Conservation (phyloP, 2,113 vertebrate species). For the Eublepharis macularius region DNA sequence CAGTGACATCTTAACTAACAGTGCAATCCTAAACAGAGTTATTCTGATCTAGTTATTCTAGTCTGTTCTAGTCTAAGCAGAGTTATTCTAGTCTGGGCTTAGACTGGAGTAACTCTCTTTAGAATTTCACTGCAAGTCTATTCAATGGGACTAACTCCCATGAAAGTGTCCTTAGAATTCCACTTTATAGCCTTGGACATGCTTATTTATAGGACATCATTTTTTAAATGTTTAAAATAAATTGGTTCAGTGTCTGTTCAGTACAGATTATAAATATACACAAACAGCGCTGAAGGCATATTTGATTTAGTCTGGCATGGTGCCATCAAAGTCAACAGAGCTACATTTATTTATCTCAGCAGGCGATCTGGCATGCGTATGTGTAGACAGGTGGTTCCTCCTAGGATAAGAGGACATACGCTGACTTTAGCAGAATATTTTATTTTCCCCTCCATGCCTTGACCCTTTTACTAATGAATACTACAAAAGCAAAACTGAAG, state of each 20-base stretch:
- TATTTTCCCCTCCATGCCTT: background rate
- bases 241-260: conserved; percentile 2
- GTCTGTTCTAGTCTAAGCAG: too few relatives aligned
- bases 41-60: too few relatives aligned
- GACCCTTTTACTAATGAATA: background rate
- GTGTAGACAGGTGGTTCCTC: conserved; percentile 8
- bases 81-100: too few relatives aligned
- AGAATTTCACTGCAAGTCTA: too few relatives aligned
- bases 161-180: too few relatives aligned
- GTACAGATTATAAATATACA: background rate
- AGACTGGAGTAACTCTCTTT: too few relatives aligned
- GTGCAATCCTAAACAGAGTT: too few relatives aligned
- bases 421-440: background rate
- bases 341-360: conserved; percentile 35
- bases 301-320: background rate
- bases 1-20: too few relatives aligned
- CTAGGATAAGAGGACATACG: background rate
- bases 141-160: too few relatives aligned
- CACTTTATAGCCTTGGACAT: background rate
- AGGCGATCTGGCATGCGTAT: conserved; percentile 25
- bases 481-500: background rate
- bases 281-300: background rate
- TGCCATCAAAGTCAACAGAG: conserved; percentile 14
- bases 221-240: conserved; percentile 28
- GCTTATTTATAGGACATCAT: background rate